Conservation (phyloP, 2,888 invertebrate species). For the Spatulosminthurus flaviceps region DNA sequence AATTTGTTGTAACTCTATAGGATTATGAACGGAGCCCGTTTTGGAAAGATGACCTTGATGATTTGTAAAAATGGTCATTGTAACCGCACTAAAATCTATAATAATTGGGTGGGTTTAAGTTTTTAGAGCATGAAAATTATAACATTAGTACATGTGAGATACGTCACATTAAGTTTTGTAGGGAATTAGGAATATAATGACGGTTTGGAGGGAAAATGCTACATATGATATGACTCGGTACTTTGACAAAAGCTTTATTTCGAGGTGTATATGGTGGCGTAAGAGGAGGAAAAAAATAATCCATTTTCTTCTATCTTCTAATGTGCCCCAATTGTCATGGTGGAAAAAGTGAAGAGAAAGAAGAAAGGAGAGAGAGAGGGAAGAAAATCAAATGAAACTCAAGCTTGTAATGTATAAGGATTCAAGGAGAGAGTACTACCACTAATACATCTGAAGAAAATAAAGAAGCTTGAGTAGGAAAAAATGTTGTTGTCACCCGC, state of each 20-base stretch:
- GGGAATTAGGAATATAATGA: slow-evolving; percentile 6
- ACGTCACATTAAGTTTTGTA: not conserved
- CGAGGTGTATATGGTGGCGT: not conserved
- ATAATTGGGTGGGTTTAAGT: not conserved
- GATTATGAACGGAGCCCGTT: no score
- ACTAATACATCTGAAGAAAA: slow-evolving; percentile 3
- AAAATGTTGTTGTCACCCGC: slow-evolving; percentile 32
- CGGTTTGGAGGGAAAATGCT: not conserved
- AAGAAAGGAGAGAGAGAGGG: not conserved
- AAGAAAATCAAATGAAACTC: slow-evolving; percentile 26
- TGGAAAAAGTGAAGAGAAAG: not conserved
- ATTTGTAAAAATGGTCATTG: not conserved
- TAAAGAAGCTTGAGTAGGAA: slow-evolving; percentile 18
- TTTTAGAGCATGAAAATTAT: not conserved
- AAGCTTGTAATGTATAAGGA: slow-evolving; percentile 13
- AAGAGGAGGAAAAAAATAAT: not conserved
- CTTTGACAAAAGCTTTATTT: not conserved
- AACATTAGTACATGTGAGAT: not conserved
- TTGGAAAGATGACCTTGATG: not conserved
- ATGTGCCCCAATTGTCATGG: not conserved
- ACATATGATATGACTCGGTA: not conserved
- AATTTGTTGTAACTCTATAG: no score
- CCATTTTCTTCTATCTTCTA: not conserved
- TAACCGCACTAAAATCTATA: not conserved
- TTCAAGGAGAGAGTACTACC: no score